Evolutionary conservation across 2,113 vertebrate species (phyloP), one percentile per base, ranked within the genome.

Genomic region (Myocastor coypus): DNA sequence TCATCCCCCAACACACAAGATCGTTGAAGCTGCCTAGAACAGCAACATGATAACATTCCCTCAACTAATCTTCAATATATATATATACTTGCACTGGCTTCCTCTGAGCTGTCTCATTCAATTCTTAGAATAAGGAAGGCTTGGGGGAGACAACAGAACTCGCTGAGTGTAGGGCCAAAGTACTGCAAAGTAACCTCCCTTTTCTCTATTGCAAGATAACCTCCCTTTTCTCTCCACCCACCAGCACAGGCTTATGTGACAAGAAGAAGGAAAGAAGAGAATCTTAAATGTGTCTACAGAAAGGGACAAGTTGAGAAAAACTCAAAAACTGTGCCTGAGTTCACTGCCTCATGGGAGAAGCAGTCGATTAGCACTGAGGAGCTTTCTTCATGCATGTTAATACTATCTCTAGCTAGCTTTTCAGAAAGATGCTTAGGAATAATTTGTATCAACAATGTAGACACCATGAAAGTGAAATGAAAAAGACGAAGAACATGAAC

Each of bases 231-330:
- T 64, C 32, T 85, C 26, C 87, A 24, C 3, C 34, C 42, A 52
- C 16, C 26, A 83, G 40, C 28, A 88, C 5, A 83, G 57, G 30
- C 50, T 64, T 77, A 55, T 32, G 20, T 64, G 12, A 83, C 96
- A 94, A 89, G 32, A 7, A 87, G 13, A 93, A 91, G 50, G 34
- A 83, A 88, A 57, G 52, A 80, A 94, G 80, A 87, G 34, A 87
- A 73, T 14, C 42, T 50, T 71, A 32, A 64, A 89, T 96, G 87
- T 84, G 50, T 50, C 75, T 50, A 59, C 68, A 68, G 22, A 37
- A 78, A 88, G 40, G 5, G 30, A 68, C 40, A 83, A 85, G 4
- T 37, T 16, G 12, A 81, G n/a, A 80, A 90, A 75, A 59, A 46
- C 63, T 71, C 32, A 50, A 64, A 82, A 83, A 28, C n/a, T 34